These are phyloP conservation scores for Sthenelais limicola DNA, from an alignment of 2,888 invertebrate species.

Conservation along the genomic window DNA sequence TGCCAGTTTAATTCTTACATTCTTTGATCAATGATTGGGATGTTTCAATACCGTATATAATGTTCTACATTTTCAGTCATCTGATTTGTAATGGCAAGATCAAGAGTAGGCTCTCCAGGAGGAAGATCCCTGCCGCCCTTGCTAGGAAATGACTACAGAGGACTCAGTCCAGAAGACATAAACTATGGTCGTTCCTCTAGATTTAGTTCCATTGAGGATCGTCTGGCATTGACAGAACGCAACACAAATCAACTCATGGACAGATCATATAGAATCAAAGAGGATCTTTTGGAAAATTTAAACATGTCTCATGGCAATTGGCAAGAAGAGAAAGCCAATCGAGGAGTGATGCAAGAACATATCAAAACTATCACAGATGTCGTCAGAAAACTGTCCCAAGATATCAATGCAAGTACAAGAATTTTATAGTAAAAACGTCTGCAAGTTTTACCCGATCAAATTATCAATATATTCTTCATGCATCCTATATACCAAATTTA, in stretches of 20 bases:
- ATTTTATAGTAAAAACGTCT: not conserved
- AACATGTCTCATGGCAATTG: conserved; percentile 70
- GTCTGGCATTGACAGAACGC: conserved; percentile 65
- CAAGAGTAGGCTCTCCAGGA: conserved; percentile 4
- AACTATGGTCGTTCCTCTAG: not conserved
- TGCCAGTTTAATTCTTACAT: too few relatives aligned
- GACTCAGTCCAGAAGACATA: conserved; percentile 3
- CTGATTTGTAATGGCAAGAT: too few relatives aligned
- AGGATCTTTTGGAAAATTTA: conserved; percentile 70
- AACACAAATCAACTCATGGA: conserved; percentile 66
- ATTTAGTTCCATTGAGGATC: conserved; percentile 58
- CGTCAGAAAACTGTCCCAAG: conserved; percentile 67
- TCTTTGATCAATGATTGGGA: too few relatives aligned
- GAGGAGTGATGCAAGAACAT: conserved; percentile 69
- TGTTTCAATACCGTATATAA: too few relatives aligned
- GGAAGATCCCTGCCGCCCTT: conserved; percentile 3
- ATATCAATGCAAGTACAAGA: conserved; percentile 61
- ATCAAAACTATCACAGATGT: conserved; percentile 71
- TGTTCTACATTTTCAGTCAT: too few relatives aligned
- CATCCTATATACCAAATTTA: too few relatives aligned
- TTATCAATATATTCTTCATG: too few relatives aligned
- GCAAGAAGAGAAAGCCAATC: conserved; percentile 69
- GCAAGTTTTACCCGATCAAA: too few relatives aligned
- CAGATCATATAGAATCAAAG: conserved; percentile 67
- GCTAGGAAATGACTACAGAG: conserved; percentile 19